Conservation (phyloP, 2,113 vertebrate genomes). For the Carassius carassius region DNA sequence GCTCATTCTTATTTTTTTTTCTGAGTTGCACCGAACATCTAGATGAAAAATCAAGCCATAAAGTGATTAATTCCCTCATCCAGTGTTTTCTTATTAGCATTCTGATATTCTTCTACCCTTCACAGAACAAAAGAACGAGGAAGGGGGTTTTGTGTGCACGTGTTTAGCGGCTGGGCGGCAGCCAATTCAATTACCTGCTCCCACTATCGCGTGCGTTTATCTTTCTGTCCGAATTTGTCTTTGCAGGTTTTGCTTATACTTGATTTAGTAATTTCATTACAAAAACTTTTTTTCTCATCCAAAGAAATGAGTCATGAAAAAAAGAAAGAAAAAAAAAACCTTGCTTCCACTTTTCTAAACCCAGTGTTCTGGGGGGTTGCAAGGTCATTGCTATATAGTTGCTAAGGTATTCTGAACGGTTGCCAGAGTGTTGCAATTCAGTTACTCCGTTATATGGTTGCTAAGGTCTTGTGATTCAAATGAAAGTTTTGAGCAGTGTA, state of each 20-base stretch:
- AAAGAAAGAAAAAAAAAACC: no score
- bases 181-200: constrained; percentile 8
- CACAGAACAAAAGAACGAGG: background rate
- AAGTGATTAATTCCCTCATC: background rate
- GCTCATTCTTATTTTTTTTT: background rate
- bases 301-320: background rate
- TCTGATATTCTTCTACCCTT: constrained; percentile 10
- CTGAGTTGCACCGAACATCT: constrained; percentile 11
- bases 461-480: no score
- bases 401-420: background rate
- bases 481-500: no score
- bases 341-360: background rate
- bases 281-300: constrained; percentile 5
- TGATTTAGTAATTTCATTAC: constrained; percentile 11
- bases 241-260: constrained; percentile 5
- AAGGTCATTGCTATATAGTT: background rate
- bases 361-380: background rate
- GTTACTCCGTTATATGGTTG: no score
- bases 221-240: constrained; percentile 28
- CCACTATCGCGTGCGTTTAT: background rate
- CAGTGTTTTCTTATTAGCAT: background rate
- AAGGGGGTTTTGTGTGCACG: background rate
- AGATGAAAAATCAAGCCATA: constrained; percentile 11
- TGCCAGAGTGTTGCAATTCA: no score
- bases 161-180: background rate